Percentiles rank a stretch among this genome's conserved stretches.
Evolutionary conservation across 2,888 invertebrate genomes (phyloP).

Genomic region (Eilema griseolum): DNA sequence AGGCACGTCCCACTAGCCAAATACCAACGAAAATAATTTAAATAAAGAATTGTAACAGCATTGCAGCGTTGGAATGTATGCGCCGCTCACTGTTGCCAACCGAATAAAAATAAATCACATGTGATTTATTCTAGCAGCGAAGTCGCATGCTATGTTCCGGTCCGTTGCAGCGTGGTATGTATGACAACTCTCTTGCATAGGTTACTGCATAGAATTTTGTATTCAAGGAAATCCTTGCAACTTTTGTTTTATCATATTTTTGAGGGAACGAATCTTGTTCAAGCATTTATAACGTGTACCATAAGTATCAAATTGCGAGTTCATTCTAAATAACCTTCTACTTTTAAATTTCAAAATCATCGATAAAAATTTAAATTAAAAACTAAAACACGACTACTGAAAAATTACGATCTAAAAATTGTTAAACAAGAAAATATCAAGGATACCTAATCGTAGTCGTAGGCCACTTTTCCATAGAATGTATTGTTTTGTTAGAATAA

Average conservation of each 20-base stretch:
- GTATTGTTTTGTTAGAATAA: no score
- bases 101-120: constrained; percentile 85
- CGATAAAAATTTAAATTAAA: no score
- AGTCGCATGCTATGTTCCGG: constrained; percentile 67
- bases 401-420: no score
- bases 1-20: constrained; percentile 45
- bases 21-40: constrained; percentile 68
- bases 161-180: constrained; percentile 60
- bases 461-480: no score
- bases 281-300: constrained; percentile 19
- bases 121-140: constrained; percentile 80
- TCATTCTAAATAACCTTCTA: no score
- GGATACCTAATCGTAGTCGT: no score
- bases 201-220: constrained; percentile 56
- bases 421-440: no score
- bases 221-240: constrained; percentile 49
- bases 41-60: constrained; percentile 71
- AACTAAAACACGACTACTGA: no score
- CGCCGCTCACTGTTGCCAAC: constrained; percentile 73
- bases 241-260: constrained; percentile 42
- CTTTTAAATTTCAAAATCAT: neutral
- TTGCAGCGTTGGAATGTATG: constrained; percentile 63
- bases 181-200: constrained; percentile 61
- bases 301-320: neutral
- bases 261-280: constrained; percentile 6